Percentiles rank a stretch among this genome's conserved stretches.
Conservation (phyloP, 2,888 invertebrate species). For the Patella caerulea region DNA sequence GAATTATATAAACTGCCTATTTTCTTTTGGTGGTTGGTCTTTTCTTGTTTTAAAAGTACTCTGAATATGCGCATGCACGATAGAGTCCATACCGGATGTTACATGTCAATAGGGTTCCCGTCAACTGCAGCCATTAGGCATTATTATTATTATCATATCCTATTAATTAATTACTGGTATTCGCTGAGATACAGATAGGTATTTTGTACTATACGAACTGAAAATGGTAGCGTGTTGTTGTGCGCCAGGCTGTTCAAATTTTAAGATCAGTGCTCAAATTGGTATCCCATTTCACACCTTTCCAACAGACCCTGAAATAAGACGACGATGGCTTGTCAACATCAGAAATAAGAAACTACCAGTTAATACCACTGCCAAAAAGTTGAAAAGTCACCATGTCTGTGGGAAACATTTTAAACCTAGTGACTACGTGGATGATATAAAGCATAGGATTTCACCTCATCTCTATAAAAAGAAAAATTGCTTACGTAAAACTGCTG, state of each 20-base stretch:
- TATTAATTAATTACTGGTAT: too few species aligned
- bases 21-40: too few species aligned
- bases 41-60: too few species aligned
- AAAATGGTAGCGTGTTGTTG: not conserved
- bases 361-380: not conserved
- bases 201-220: too few species aligned
- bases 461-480: not conserved
- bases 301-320: not conserved
- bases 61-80: too few species aligned
- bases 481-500: not conserved
- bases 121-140: too few species aligned
- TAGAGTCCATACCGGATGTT: too few species aligned
- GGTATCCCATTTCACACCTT: not conserved
- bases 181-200: too few species aligned
- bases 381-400: not conserved
- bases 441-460: not conserved
- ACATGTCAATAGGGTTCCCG: too few species aligned
- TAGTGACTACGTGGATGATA: not conserved
- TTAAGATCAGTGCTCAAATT: not conserved
- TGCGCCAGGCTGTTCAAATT: not conserved
- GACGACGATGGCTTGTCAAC: not conserved
- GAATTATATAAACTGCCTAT: too few species aligned
- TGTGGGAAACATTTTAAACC: constrained; percentile 11
- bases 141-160: too few species aligned
- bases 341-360: not conserved